phyloP scores from a whole-genome alignment of 2,113 vertebrate species.

The Larimichthys crocea region DNA sequence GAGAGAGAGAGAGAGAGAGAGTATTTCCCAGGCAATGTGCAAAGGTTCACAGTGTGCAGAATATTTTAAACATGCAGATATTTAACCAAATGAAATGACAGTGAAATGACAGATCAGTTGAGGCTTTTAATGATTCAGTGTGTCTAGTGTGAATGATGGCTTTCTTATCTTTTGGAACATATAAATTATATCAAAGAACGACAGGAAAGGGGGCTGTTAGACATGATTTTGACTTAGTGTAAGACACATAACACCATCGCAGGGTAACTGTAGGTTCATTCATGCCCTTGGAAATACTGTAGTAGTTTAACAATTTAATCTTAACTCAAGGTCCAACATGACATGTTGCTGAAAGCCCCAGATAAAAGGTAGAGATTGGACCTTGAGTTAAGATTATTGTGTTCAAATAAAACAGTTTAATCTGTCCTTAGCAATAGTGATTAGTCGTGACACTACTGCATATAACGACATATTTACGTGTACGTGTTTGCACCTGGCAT shows the following conservation, averaged over 20 bases:
- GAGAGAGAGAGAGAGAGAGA: no score
- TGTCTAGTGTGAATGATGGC: no score
- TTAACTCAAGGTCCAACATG: neutral
- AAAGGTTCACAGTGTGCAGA: no score
- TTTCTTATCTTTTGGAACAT: no score
- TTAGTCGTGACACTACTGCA: neutral
- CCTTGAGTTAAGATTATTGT: neutral
- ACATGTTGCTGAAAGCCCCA: neutral
- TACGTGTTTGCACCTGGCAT: conserved; percentile 1
- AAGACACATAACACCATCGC: neutral
- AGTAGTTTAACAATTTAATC: neutral
- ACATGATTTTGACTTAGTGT: neutral
- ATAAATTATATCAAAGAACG: neutral
- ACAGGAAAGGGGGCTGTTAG: neutral
- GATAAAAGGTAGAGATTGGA: neutral
- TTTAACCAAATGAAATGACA: no score
- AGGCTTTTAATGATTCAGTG: no score
- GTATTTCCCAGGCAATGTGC: no score
- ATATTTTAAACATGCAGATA: no score
- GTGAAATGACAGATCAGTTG: no score
- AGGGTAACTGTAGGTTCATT: neutral
- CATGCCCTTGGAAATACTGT: neutral
- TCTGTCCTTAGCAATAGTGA: conserved; percentile 11
- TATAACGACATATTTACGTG: conserved; percentile 10
- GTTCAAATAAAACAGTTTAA: conserved; percentile 1